Evolutionary conservation across 1,140 invertebrate genomes (phyloP).

Genomic region (Fragariocoptes setiger): DNA sequence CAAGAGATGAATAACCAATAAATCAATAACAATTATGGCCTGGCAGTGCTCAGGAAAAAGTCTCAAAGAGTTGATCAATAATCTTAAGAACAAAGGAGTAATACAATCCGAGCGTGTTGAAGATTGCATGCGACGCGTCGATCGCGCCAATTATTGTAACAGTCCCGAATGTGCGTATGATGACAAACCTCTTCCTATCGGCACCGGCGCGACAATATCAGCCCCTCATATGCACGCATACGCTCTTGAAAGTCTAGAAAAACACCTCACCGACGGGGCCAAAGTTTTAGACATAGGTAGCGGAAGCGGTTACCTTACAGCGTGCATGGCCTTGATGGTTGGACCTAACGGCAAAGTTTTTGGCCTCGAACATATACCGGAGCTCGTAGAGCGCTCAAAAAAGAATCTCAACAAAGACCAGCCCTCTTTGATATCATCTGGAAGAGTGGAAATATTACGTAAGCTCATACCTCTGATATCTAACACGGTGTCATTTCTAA

Average conservation of each 20-base stretch:
- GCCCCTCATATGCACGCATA: constrained; percentile 96
- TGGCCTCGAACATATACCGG: constrained; percentile 70
- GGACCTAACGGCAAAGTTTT: constrained; percentile 38
- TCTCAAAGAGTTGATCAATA: constrained; percentile 48
- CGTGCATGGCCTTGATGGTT: constrained; percentile 66
- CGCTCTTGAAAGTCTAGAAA: constrained; percentile 55
- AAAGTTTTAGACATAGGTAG: constrained; percentile 73
- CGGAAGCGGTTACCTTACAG: constrained; percentile 73
- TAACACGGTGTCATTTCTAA: not conserved
- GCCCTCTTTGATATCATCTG: constrained; percentile 27
- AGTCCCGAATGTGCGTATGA: constrained; percentile 46
- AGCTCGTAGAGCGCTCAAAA: constrained; percentile 38
- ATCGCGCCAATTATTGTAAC: constrained; percentile 40
- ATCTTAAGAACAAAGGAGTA: constrained; percentile 49
- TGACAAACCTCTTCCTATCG: constrained; percentile 60
- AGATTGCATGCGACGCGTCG: constrained; percentile 47
- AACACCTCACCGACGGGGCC: constrained; percentile 41
- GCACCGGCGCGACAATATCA: constrained; percentile 61
- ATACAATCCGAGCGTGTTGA: constrained; percentile 43
- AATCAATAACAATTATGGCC: too few relatives aligned
- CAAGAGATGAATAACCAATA: too few relatives aligned
- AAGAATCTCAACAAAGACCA: constrained; percentile 45
- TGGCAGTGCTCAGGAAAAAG: constrained; percentile 48
- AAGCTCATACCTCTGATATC: constrained; percentile 11
- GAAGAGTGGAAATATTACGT: constrained; percentile 35